Evolutionary conservation across 2,113 vertebrate species (phyloP).

Genomic region (Argyrosomus japonicus): DNA sequence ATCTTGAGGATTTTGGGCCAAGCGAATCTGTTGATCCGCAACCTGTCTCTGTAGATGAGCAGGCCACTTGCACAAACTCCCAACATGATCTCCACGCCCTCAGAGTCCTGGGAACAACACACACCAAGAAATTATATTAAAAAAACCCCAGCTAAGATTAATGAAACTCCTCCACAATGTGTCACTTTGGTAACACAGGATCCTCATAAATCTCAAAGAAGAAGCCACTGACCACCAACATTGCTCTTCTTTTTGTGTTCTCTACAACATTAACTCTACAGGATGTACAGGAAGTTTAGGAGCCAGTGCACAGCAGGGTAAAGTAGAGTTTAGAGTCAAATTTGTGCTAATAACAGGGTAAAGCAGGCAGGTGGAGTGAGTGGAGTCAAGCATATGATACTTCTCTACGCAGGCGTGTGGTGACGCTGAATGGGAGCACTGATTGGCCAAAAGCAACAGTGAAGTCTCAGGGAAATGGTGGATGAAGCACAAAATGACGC

Average conservation of each 20-base stretch:
- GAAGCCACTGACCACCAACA: constrained; percentile 6
- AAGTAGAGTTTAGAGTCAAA: constrained; percentile 30
- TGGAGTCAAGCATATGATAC: constrained; percentile 68
- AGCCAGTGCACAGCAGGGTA: constrained; percentile 59
- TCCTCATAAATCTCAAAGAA: constrained; percentile 6
- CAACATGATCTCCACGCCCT: constrained; percentile 98
- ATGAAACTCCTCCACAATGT: not conserved
- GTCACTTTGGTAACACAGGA: not conserved
- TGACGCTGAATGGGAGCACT: constrained; percentile 19
- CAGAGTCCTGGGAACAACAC: constrained; percentile 90
- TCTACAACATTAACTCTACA: constrained; percentile 27
- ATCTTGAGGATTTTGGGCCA: constrained; percentile 99
- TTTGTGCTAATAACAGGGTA: constrained; percentile 50
- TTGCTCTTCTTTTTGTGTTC: not conserved
- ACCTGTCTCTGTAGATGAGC: constrained; percentile 95
- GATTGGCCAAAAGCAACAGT: constrained; percentile 51
- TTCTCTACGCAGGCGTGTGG: constrained; percentile 53
- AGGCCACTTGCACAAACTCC: constrained; percentile 96
- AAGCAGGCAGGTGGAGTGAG: constrained; percentile 74
- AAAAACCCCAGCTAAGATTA: not conserved
- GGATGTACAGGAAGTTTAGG: constrained; percentile 30
- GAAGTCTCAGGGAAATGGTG: constrained; percentile 50
- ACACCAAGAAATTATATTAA: constrained; percentile 3
- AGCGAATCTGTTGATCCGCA: constrained; percentile 97
- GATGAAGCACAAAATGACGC: constrained; percentile 59